Base-by-base conservation (phyloP, 2,113 vertebrate species). In the Psammodynastes pulverulentus region DNA sequence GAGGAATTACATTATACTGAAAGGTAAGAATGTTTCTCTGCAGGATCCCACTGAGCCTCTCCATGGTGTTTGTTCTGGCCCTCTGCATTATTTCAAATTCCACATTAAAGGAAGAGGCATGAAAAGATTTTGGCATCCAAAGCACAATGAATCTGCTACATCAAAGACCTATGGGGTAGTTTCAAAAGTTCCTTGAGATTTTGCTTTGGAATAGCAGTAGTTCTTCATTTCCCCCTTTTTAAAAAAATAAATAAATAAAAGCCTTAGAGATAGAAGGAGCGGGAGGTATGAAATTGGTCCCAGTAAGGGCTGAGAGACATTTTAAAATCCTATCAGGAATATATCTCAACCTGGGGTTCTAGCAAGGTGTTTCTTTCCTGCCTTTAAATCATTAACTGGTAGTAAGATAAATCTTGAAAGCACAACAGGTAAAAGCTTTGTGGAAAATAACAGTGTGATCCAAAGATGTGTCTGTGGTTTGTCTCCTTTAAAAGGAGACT, bases 311-410 rank as follows among this genome's bases (percentile, higher is more conserved):
- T 92, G 67, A 51, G 89, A 94, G 94, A 62, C 79, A 95, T 96
- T 96, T 95, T 96, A 93, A 96, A 91, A 96, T 94, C 92, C 90
- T 92, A 79, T 95, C 92, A 96, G 79, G 94, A 95, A 94, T 95
- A 52, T 94, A 49, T 93, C 92, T 96, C 93, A 96, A 95, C 93
- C 90, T 95, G 87, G 79, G 88, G 92, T 85, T 96, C 95, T 95
- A 95, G 85, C 91, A 89, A 93, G 96, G 93, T 92, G 84, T 91
- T 93, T 94, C 85, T 87, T 95, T 95, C 88, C 95, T 95, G 92
- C 56, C 84, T 92, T 94, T 95, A 96, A 96, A 95, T 94, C 89
- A 95, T 95, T 96, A 95, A 93, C 86, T 94, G 90, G 92, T 94
- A 92, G 17, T 49, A 93, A 89, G 93, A 48, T 94, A 94, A 92